Evolutionary conservation across 2,888 invertebrate species (phyloP).

Genomic region (Andrena praecox): DNA sequence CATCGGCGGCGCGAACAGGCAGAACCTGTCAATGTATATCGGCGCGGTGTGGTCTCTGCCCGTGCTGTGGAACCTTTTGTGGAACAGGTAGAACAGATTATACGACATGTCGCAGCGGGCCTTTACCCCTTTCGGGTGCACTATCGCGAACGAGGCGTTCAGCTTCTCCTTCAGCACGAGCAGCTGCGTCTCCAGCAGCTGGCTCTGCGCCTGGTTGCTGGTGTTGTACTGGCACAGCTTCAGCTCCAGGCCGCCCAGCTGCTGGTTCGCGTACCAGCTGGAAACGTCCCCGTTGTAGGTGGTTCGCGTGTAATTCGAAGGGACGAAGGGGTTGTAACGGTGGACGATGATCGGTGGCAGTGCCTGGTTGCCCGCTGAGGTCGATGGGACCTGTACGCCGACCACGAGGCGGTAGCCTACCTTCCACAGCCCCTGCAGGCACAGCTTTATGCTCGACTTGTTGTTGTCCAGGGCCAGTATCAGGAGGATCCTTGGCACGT

Average conservation of each 20-base stretch:
- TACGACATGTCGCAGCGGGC: not conserved
- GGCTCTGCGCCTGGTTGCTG: too few species aligned
- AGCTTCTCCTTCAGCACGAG: not conserved
- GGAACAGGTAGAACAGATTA: not conserved
- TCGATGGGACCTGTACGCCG: not conserved
- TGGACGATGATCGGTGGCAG: not conserved
- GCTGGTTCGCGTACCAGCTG: not conserved
- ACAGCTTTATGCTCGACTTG: not conserved
- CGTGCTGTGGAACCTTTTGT: not conserved
- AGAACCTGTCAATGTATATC: not conserved
- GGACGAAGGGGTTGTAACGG: not conserved
- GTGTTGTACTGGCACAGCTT: not conserved
- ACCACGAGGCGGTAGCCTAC: not conserved
- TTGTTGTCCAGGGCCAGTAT: not conserved
- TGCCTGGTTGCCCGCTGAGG: too few species aligned
- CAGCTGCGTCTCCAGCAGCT: not conserved
- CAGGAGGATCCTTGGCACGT: not conserved
- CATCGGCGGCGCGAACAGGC: not conserved
- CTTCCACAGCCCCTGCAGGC: not conserved
- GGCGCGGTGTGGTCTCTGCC: not conserved
- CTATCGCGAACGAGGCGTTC: not conserved
- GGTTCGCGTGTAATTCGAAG: not conserved
- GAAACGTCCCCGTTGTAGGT: not conserved
- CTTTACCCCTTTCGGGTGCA: rapidly evolving
- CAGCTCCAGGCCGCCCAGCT: not conserved